Evolutionary conservation across 2,888 invertebrate genomes (phyloP), one percentile per base, ranked within the genome.

Genomic region (Isotomurus palustris): DNA sequence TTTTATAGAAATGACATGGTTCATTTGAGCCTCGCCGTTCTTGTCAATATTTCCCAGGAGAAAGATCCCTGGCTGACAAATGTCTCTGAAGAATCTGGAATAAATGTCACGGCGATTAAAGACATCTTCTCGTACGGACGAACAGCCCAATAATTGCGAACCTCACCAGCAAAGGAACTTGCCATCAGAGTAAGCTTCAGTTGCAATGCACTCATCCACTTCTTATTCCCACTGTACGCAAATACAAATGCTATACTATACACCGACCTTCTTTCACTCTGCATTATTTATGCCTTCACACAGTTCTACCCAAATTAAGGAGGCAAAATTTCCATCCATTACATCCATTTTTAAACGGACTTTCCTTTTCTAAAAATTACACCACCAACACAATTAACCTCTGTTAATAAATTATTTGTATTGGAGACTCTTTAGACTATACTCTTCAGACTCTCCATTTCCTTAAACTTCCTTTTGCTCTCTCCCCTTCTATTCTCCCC

Each of bases 1-100:
- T 55, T 60, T 51, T 60, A 48, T 47, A 29, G 51, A 44, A 60
- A 60, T 43, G 55, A 59, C 44, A 56, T 41, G 60, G 52, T 56
- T 53, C 60, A 60, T 60, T 60, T 52, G 51, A 52, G 40, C 27
- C 56, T 53, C 40, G 48, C 38, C 56, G 43, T 59, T 56, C 36
- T 35, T 53, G 43, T 48, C 40, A 43, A 52, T 56, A 47, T 43
- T 52, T 54, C 44, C 45, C 56, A 22, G 38, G 56, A 50, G 50
- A 45, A 54, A 59, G 28, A n/a, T n/a, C 32, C 36, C 21, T 22
- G 14, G 44, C 27, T 24, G 44, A 32, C 19, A 54, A 54, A 50
- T 50, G 29, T n/a, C n/a, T n/a, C 35, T 27, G 19, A 45, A 38
- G 41, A 27, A 43, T 50, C 51, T 44, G 50, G 41, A 44, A 35